Evolutionary conservation across 2,888 invertebrate species (phyloP).

Genomic region (Polyommatus iphigenia): DNA sequence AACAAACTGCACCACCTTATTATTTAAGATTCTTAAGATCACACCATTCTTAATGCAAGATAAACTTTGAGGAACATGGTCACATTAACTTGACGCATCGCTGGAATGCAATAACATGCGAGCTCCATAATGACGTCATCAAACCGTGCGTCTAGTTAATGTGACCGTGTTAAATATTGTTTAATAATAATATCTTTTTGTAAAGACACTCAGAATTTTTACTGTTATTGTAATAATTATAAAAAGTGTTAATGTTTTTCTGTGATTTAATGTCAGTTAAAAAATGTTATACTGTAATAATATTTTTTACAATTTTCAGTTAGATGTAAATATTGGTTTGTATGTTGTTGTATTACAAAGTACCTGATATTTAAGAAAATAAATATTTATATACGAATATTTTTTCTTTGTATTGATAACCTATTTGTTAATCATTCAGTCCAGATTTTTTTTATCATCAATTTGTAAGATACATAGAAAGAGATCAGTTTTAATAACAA

Average conservation of each 20-base stretch:
- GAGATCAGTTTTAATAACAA: neutral
- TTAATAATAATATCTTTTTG: neutral
- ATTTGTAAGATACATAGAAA: neutral
- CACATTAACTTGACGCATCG: too few relatives aligned
- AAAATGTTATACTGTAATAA: neutral
- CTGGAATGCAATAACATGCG: too few relatives aligned
- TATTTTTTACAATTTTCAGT: slow-evolving; percentile 10
- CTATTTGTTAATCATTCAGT: slow-evolving; percentile 32
- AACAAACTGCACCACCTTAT: neutral
- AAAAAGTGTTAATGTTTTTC: neutral
- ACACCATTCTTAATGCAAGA: neutral
- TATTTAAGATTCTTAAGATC: neutral
- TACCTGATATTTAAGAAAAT: slow-evolving; percentile 43
- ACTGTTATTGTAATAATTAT: neutral
- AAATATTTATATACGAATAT: slow-evolving; percentile 43
- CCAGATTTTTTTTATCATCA: neutral
- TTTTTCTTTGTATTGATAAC: slow-evolving; percentile 48
- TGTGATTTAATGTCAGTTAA: neutral
- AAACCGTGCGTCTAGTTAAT: too few relatives aligned
- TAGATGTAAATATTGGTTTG: slow-evolving; percentile 14
- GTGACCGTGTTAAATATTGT: too few relatives aligned
- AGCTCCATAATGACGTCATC: too few relatives aligned
- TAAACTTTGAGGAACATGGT: neutral
- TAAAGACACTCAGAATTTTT: neutral
- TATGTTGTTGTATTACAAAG: slow-evolving; percentile 44